Evolutionary conservation across 92 coral and sea anemone genomes (phyloP), one percentile per base, ranked within the genome.

Genomic region (Umimayanthus kanabou): DNA sequence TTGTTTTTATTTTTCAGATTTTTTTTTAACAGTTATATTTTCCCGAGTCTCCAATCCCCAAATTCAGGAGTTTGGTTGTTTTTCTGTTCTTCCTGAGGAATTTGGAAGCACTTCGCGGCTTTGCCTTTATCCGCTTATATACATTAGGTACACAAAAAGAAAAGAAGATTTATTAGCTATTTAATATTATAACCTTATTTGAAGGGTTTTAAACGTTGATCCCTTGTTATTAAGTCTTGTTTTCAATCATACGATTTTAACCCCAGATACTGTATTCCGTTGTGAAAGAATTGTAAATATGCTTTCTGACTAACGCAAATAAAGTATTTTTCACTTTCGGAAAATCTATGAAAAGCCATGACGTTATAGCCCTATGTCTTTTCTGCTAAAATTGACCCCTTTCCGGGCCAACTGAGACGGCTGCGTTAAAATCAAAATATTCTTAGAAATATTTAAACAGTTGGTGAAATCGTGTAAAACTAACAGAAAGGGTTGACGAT

Each of bases 111-210:
- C n/a, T 28, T 8, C 28, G 45, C 26, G 64, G 57, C 6, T 42
- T 47, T 83, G 47, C 33, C 26, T 26, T 83, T 45, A 83, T 74
- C 74, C n/a, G 58, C 67, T 45, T 83, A 69, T 25, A 69, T 43
- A 50, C n/a, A 43, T 49, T 83, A 43, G 25, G 47, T 42, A 26
- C 53, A 69, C 18, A 37, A 79, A 83, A 82, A 70, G 87, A 70
- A 69, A 83, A 83, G 78, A 83, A 47, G 64, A 83, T 55, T 80
- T 69, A 47, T 83, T 45, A 70, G 77, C 28, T 70, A 39, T 69
- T 26, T 69, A 83, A 43, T 70, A 13, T 55, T 55, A 43, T 83
- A 70, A 83, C 87, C 87, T 45, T 83, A 83, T 83, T 69, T 83
- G 77, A 83, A 42, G 77, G 71, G 87, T 83, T 26, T 3, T 16